Evolutionary conservation across 2,797 vertebrate genomes (phyloP).

Genomic region (Sebastiscus tertius): DNA sequence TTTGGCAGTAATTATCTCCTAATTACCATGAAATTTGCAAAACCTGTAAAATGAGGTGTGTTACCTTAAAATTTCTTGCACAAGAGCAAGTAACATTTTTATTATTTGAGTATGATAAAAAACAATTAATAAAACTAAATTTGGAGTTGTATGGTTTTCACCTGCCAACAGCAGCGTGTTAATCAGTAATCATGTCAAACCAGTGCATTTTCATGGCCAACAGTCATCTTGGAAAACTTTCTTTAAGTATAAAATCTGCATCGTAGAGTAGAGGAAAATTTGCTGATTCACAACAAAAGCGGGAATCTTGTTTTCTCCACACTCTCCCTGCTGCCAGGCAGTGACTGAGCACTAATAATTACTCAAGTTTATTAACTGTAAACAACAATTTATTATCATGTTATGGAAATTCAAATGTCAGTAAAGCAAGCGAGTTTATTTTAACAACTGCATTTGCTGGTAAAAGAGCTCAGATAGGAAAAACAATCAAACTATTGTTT

Average conservation of each 20-base stretch:
- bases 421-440: constrained; percentile 46
- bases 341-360: background rate
- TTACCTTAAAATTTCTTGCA: background rate
- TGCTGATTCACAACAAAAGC: constrained; percentile 18
- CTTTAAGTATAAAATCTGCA: constrained; percentile 18
- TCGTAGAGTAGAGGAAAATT: background rate
- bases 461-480: constrained; percentile 28
- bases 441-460: constrained; percentile 25
- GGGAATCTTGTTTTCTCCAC: constrained; percentile 5
- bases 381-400: constrained; percentile 50
- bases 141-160: constrained; percentile 36
- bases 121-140: background rate
- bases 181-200: constrained; percentile 45
- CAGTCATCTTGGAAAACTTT: constrained; percentile 32
- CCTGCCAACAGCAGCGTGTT: constrained; percentile 46
- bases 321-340: constrained; percentile 21
- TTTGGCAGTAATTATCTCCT: too few species aligned
- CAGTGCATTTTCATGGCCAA: constrained; percentile 78
- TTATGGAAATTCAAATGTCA: constrained; percentile 58
- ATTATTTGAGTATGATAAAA: background rate
- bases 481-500: constrained; percentile 13
- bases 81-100: background rate
- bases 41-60: too few species aligned
- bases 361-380: constrained; percentile 27
- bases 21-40: too few species aligned